Conservation (phyloP, 2,888 invertebrate species). For the Notodonta dromedarius region DNA sequence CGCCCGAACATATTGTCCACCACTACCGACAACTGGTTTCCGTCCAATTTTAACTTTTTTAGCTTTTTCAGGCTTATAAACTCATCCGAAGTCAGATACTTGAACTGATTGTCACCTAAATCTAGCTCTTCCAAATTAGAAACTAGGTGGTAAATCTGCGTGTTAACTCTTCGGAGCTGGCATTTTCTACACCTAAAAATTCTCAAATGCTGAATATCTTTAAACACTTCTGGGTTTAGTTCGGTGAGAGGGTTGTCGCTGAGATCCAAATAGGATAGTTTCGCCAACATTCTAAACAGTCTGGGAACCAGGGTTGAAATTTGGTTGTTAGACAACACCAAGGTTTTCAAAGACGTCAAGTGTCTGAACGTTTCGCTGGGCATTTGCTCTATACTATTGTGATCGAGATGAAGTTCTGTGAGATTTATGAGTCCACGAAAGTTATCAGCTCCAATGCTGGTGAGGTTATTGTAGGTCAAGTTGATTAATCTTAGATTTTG, state of each 20-base stretch:
- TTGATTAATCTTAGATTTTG: slow-evolving; percentile 85
- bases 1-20: slow-evolving; percentile 88
- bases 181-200: slow-evolving; percentile 90
- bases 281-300: slow-evolving; percentile 89
- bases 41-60: slow-evolving; percentile 87
- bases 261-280: slow-evolving; percentile 88
- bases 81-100: slow-evolving; percentile 89
- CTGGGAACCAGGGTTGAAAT: slow-evolving; percentile 88
- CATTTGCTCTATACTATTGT: slow-evolving; percentile 89
- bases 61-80: slow-evolving; percentile 88
- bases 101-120: slow-evolving; percentile 90
- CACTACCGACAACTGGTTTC: slow-evolving; percentile 90
- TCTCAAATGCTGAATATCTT: slow-evolving; percentile 89
- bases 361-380: slow-evolving; percentile 91
- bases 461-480: slow-evolving; percentile 89
- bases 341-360: slow-evolving; percentile 87
- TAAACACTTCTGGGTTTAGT: slow-evolving; percentile 91
- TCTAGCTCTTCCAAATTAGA: slow-evolving; percentile 89
- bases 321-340: slow-evolving; percentile 87
- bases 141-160: slow-evolving; percentile 90
- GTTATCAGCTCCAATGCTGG: slow-evolving; percentile 87
- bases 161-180: slow-evolving; percentile 89
- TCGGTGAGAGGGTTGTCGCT: slow-evolving; percentile 90
- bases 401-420: slow-evolving; percentile 88
- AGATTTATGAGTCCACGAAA: slow-evolving; percentile 91